Conservation (phyloP, 2,113 vertebrate species). For the Bos taurus region ARS-UCD2.0 NC_037357.1:114347501-114348000, state of each 20-base stretch:
- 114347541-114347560: background rate
- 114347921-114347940: background rate
- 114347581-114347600: background rate
- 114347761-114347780: background rate
- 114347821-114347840: background rate
- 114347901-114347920: background rate
- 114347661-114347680: background rate
- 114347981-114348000: background rate
- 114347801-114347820: background rate
- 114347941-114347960: background rate
- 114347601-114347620: background rate
- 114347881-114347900: background rate
- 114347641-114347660: background rate
- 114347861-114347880: background rate
- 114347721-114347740: background rate
- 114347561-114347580: background rate
- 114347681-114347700: background rate
- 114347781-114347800: background rate
- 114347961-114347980: background rate
- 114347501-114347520: background rate
- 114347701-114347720: background rate
- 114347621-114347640: background rate
- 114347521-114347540: background rate
- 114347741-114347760: background rate
- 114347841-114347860: background rate